Evolutionary conservation across 2,888 invertebrate species (phyloP).

Genomic region (Lacanobia oleracea): DNA sequence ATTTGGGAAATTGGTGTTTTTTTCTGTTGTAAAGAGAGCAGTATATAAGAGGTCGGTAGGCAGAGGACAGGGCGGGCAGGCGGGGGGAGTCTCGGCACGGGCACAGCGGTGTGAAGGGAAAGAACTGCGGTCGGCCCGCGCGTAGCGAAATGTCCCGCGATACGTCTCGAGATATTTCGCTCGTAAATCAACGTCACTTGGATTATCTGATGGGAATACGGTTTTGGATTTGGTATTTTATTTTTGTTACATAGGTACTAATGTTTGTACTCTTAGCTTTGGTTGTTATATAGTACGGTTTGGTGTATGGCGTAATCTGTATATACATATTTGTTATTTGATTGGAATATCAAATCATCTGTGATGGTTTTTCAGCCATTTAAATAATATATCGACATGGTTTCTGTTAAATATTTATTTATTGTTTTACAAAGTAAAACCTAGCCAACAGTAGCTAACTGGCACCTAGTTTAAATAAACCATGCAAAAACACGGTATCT

Average conservation of each 20-base stretch:
- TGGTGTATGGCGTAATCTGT: neutral
- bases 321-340: neutral
- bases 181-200: conserved; percentile 69
- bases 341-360: neutral
- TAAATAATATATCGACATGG: no score
- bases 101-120: conserved; percentile 90
- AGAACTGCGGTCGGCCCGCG: conserved; percentile 80
- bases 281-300: neutral
- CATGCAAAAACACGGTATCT: conserved; percentile 11
- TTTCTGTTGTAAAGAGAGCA: conserved; percentile 90
- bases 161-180: conserved; percentile 73
- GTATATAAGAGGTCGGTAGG: conserved; percentile 90
- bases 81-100: conserved; percentile 86
- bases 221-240: neutral
- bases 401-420: neutral
- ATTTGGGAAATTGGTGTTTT: conserved; percentile 90
- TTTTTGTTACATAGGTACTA: neutral
- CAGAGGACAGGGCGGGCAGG: conserved; percentile 82
- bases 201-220: neutral
- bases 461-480: conserved; percentile 11
- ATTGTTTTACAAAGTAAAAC: neutral
- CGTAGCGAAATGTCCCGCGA: conserved; percentile 67
- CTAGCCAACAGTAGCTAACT: neutral
- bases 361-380: neutral
- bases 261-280: neutral